A percentile compares a stretch with the other conserved stretches of the same genome.
These are phyloP conservation scores for Tipula lateralis DNA, from an alignment of 2,888 invertebrate species.

Conservation along the genomic window DNA sequence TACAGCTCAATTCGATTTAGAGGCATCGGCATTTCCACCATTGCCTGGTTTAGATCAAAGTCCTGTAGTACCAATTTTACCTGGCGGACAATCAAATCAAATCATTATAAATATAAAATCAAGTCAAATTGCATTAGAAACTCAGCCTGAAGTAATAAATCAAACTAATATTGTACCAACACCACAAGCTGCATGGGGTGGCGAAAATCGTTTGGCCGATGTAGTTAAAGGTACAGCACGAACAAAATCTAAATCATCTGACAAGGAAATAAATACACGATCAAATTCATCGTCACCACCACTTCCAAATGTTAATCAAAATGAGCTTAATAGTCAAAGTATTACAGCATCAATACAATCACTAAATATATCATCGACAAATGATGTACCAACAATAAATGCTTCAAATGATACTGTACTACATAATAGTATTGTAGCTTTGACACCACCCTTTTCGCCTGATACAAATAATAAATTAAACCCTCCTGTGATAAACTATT, in stretches of 20 bases:
- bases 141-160: conserved; percentile 26
- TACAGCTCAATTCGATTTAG: conserved; percentile 66
- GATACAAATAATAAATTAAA: conserved; percentile 47
- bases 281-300: conserved; percentile 32
- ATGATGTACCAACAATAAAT: conserved; percentile 31
- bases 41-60: conserved; percentile 60
- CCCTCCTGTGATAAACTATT: conserved; percentile 51
- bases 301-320: conserved; percentile 33
- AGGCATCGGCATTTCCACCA: conserved; percentile 74
- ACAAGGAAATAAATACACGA: conserved; percentile 34
- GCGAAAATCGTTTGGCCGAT: conserved; percentile 66
- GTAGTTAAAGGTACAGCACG: conserved; percentile 72
- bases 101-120: conserved; percentile 33
- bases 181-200: conserved; percentile 40
- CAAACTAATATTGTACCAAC: background rate
- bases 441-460: conserved; percentile 59
- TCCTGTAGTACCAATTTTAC: conserved; percentile 30
- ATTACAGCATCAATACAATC: conserved; percentile 15
- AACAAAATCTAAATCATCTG: conserved; percentile 41
- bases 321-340: conserved; percentile 40
- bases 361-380: background rate
- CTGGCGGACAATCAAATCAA: background rate
- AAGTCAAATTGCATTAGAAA: conserved; percentile 33
- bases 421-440: conserved; percentile 50
- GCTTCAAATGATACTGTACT: conserved; percentile 40